Evolutionary conservation across 1,140 invertebrate species (phyloP), one percentile per base, ranked within the genome.

Genomic region (Littorina saxatilis): DNA sequence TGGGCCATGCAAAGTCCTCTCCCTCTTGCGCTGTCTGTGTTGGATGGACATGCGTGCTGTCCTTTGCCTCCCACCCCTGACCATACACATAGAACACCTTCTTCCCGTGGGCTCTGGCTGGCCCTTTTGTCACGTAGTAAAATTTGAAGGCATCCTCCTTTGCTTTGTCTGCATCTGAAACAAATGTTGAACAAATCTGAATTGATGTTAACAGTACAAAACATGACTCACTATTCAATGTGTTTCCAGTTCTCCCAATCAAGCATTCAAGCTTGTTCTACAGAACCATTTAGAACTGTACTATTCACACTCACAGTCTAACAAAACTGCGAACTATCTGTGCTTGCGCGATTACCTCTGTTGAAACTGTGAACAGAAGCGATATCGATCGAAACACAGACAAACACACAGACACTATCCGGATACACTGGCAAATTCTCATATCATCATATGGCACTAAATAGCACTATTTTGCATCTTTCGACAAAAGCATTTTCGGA

Each of bases 11-110:
- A 76, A 84, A 89, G 47, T 89, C 88, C 17, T 55, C 81, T 2
- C 86, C 87, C 58, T 86, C 82, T 17, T 85, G 83, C 35, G 83
- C 84, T n/a, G 85, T 86, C 27, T 80, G 58, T 20, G 85, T 85
- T 1, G 89, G 88, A 32, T 84, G 78, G 20, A 84, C 82, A 32
- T 70, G 79, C 35, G 83, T 58, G 1, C 87, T 86, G 85, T 90
- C 88, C 70, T 79, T 68, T 4, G 86, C 87, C 78, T 86, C 83
- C 81, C 83, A 87, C n/a, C 83, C 85, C 50, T 82, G 76, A 1
- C 90, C 88, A 83, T 87, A 89, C 17, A 91, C 89, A 85, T 90
- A 91, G 75, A 87, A 89, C n/a, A 91, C 50, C 55, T 87, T 88
- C 68, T 91, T 90, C 23, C 90, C 83, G 40, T 88, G 84, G 3